Evolutionary conservation across 2,888 invertebrate species (phyloP), one percentile per base, ranked within the genome.

Genomic region (Frankliniella fusca): DNA sequence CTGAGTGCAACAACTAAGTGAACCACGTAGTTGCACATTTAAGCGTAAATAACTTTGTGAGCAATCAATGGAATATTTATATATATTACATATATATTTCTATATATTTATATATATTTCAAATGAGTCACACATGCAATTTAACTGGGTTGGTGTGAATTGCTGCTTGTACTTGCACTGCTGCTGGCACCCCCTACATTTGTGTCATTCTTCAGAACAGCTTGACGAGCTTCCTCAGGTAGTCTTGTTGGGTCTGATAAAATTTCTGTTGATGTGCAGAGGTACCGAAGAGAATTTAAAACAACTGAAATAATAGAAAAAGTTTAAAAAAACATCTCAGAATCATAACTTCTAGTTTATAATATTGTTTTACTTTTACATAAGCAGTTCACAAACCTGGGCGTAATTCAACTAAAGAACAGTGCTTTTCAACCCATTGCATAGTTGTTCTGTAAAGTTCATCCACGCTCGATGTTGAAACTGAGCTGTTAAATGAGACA

Each of bases 371-470:
- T 48, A 82, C 28, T 81, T n/a, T 83, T 81, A 80, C 79, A 80
- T 81, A 28, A 20, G 82, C 80, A 82, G 20, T 79, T 23, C n/a
- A 80, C 38, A 81, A 48, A 98, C 98, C 95, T 87, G 97, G 97
- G 86, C 98, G 91, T 89, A 98, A 93, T 90, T 96, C 94, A 85
- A 95, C 94, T 84, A 98, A 92, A 80, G 97, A 97, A 90, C 98
- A 98, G 89, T 97, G 97, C 88, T 98, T 97, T 89, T 98, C 97
- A 83, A 97, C 93, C 98, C 98, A 98, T 84, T 95, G 91, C 87
- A 96, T 91, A 83, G 97, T 96, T 84, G 97, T 96, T 85, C 96
- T 93, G 88, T 95, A 96, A 84, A 98, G 91, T 89, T 98, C 98
- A 85, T 96, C 95, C 84, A 96, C 91, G 89, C 95, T 97, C 84